Percentiles rank a stretch among this genome's conserved stretches.
Evolutionary conservation across 2,888 invertebrate genomes (phyloP).

Genomic region (Pollenia amentaria): DNA sequence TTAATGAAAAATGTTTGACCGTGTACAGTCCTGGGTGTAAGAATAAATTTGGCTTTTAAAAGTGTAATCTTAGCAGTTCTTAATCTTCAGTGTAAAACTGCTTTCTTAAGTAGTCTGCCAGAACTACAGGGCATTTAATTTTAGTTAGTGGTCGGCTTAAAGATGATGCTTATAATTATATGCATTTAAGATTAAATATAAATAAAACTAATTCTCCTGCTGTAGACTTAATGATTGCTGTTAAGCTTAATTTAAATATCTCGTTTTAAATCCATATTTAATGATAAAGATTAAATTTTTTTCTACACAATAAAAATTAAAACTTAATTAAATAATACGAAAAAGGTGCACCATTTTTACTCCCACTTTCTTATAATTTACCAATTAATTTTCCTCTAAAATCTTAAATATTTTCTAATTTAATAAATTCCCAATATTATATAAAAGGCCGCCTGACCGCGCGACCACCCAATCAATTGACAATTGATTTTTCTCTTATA

Average conservation of each 20-base stretch:
- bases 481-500: constrained; percentile 5
- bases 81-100: neutral
- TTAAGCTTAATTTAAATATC: constrained; percentile 56
- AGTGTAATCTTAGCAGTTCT: no score
- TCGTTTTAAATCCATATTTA: constrained; percentile 11
- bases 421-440: neutral
- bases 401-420: neutral
- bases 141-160: neutral
- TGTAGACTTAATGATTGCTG: constrained; percentile 21
- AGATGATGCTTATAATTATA: constrained; percentile 7
- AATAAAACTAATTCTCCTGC: constrained; percentile 31
- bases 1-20: no score
- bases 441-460: no score
- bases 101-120: neutral
- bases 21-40: no score
- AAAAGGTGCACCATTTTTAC: neutral
- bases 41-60: no score
- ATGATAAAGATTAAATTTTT: neutral
- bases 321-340: constrained; percentile 4
- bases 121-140: constrained; percentile 10
- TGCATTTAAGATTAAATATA: constrained; percentile 17
- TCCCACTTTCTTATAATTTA: neutral
- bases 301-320: neutral
- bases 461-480: constrained; percentile 37
- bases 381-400: neutral